These are phyloP conservation scores for Dasysyrphus albostriatus DNA, from an alignment of 2,888 invertebrate species.

Conservation along the genomic window DNA sequence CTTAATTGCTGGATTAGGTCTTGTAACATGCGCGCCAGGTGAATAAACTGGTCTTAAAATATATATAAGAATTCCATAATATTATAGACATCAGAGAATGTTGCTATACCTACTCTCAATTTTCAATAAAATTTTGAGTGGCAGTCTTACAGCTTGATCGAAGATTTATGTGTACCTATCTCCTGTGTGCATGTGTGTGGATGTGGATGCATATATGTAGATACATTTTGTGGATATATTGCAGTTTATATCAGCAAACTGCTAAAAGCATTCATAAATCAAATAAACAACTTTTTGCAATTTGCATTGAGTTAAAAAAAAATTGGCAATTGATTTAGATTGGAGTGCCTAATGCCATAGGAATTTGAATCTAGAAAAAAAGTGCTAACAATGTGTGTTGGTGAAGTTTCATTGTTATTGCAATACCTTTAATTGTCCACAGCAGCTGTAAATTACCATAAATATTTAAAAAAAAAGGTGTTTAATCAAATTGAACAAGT, in stretches of 20 bases:
- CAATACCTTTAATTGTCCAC: background rate
- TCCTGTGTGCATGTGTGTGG: constrained; percentile 14
- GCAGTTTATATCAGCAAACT: constrained; percentile 39
- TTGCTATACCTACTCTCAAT: constrained; percentile 19
- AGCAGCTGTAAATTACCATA: background rate
- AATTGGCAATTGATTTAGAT: constrained; percentile 59
- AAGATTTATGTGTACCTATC: constrained; percentile 43
- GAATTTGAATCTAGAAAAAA: background rate
- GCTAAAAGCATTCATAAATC: constrained; percentile 75
- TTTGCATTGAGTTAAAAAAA: constrained; percentile 50
- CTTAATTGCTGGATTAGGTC: constrained; percentile 73
- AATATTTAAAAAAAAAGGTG: background rate
- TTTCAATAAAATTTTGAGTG: constrained; percentile 41
- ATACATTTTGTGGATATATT: constrained; percentile 28
- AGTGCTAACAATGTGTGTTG: background rate
- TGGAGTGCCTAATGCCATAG: constrained; percentile 22
- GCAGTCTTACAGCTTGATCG: constrained; percentile 31
- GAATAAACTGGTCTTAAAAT: constrained; percentile 46
- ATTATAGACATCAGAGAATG: background rate
- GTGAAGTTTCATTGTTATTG: constrained; percentile 11
- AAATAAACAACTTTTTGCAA: constrained; percentile 61
- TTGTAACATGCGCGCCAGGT: constrained; percentile 53
- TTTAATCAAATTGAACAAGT: constrained; percentile 3
- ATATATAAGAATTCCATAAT: background rate
- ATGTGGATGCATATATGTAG: background rate